A percentile compares a stretch with the other conserved stretches of the same genome.
Evolutionary conservation across 2,888 invertebrate species (phyloP).

Genomic region (Thymelicus acteon): DNA sequence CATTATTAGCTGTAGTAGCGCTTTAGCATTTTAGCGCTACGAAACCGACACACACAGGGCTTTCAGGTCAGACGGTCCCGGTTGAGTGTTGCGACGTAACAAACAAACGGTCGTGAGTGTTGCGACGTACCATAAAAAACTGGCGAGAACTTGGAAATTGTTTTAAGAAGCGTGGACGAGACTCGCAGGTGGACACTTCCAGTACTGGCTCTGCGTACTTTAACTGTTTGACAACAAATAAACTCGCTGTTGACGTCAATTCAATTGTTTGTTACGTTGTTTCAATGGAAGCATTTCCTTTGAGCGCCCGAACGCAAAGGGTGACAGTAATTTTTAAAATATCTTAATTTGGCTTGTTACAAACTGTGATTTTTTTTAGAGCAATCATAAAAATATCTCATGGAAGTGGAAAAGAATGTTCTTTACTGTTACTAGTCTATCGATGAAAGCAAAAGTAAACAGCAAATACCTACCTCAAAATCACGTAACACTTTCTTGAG

Average conservation of each 20-base stretch:
- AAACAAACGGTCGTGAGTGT: background rate
- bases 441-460: too few species aligned
- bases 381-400: too few species aligned
- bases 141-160: slow-evolving; percentile 69
- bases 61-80: too few species aligned
- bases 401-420: too few species aligned
- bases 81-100: background rate
- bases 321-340: too few species aligned
- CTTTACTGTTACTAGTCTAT: too few species aligned
- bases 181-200: slow-evolving; percentile 26
- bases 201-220: slow-evolving; percentile 1
- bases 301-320: background rate
- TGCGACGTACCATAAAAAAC: slow-evolving; percentile 12
- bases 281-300: background rate
- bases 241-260: background rate
- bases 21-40: background rate
- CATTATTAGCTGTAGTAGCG: too few species aligned
- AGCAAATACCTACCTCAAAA: too few species aligned
- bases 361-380: too few species aligned
- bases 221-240: slow-evolving; percentile 6
- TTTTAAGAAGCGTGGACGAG: slow-evolving; percentile 56
- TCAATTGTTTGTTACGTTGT: background rate
- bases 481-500: too few species aligned
- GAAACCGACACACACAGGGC: background rate
- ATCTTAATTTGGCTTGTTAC: too few species aligned